Evolutionary conservation across 2,113 vertebrate species (phyloP).

Genomic region (Dunckerocampus dactyliophorus): DNA sequence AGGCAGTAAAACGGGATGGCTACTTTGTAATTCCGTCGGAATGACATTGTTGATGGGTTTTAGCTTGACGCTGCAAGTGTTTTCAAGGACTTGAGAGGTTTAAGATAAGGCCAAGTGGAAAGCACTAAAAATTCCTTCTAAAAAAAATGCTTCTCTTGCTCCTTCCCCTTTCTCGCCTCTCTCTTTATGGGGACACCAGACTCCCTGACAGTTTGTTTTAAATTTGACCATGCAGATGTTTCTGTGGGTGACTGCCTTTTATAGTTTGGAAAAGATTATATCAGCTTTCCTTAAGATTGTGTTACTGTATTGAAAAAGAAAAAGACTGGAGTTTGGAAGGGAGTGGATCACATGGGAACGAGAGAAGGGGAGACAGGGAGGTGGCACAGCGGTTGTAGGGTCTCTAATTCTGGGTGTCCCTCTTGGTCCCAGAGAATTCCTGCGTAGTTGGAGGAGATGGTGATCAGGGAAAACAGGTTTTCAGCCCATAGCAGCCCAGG

Average conservation of each 20-base stretch:
- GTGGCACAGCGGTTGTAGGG: conserved; percentile 21
- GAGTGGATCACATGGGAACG: conserved; percentile 21
- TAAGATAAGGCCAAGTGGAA: conserved; percentile 54
- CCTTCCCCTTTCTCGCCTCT: conserved; percentile 32
- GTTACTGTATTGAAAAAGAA: conserved; percentile 78
- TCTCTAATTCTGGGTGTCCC: conserved; percentile 58
- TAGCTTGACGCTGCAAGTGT: conserved; percentile 39
- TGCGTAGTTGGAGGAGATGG: conserved; percentile 14
- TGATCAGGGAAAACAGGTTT: conserved; percentile 40
- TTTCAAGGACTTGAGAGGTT: conserved; percentile 42
- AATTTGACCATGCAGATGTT: conserved; percentile 83
- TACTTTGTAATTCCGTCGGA: conserved; percentile 40
- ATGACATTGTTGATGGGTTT: conserved; percentile 29
- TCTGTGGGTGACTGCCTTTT: conserved; percentile 82
- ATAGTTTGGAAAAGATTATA: conserved; percentile 85
- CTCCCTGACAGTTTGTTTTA: conserved; percentile 83
- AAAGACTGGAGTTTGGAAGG: conserved; percentile 45
- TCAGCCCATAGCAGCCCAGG: conserved; percentile 55
- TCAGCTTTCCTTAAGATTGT: conserved; percentile 79
- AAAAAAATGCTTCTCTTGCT: conserved; percentile 43
- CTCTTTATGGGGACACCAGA: conserved; percentile 78
- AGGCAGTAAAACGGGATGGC: conserved; percentile 39
- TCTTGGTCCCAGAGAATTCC: conserved; percentile 24
- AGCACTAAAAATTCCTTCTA: conserved; percentile 55
- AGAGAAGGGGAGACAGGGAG: conserved; percentile 15